Base-by-base conservation (phyloP, 2,797 vertebrate genomes). In the Sebastes diaconus region DNA sequence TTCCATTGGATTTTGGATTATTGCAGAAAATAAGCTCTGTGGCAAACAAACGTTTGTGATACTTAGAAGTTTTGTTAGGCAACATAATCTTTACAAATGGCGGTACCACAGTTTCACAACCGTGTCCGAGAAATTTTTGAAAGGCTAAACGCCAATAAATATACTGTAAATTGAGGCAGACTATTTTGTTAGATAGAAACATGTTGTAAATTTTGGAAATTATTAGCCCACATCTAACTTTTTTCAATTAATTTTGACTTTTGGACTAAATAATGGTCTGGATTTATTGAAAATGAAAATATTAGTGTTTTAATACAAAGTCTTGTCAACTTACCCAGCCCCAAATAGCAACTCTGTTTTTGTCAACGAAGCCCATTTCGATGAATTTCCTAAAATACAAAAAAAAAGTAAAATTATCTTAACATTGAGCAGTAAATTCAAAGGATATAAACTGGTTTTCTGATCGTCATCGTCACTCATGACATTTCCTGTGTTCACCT, bases 311-410 rank as follows among this genome's bases (percentile, higher is more conserved):
- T 52, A 52, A 52, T 52, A 52, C 20, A 52, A 52, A n/a, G 50
- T 52, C 50, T 52, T 29, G 6, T 39, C 2, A 39, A 96, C 98
- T 97, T 92, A 99, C 99, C 99, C 98, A 99, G 80, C 98, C 99
- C 99, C 99, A 99, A 86, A 99, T 98, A 75, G 98, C 98, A 74
- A 99, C 91, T 90, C 95, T 95, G n/a, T 94, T 22, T 86, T 96
- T 92, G 87, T 99, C 98, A 84, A 99, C 93, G 89, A 95, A 99
- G 79, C 94, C 93, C 96, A 97, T 95, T 75, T 97, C 91, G 88
- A 95, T 95, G 89, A 99, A 99, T 84, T 95, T 84, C 87, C 99
- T 99, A 77, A 80, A 88, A 96, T 83, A 82, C 4, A 93, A 76
- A 68, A 58, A 87, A 81, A 24, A 86, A 79, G 10, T 9, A 83